Evolutionary conservation across 2,888 invertebrate genomes (phyloP), one percentile per base, ranked within the genome.

Genomic region (Eupelmus urozonus): DNA sequence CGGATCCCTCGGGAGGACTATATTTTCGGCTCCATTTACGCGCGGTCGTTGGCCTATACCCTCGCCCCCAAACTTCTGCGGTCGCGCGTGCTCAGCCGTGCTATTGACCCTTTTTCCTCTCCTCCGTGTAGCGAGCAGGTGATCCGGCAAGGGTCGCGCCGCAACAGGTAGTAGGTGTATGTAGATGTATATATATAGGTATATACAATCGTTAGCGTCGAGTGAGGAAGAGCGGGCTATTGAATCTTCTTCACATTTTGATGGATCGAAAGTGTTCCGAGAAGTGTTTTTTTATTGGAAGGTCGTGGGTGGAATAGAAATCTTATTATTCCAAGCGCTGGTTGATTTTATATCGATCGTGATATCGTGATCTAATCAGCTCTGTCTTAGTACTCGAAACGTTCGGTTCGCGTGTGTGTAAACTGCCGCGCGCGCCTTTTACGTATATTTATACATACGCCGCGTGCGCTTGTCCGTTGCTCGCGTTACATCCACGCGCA

Each of bases 21-120:
- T 45, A 13, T 7, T 13, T 9, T 16, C 9, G n/a, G n/a, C n/a
- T n/a, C n/a, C n/a, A 7, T 45, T 2, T 7, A 45, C 45, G n/a
- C n/a, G n/a, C 4, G 57, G 55, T 57, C 70, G 57, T 65, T 27
- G 70, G 66, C 45, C 66, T 45, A 67, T 34, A 62, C 76, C 75
- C 70, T 77, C 74, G 60, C 75, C 49, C 66, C 23, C 34, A 49
- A n/a, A 13, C 75, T 77, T 71, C 73, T 76, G 49, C 59, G 40
- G 63, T 9, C 13, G 45, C 65, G 16, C 34, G 53, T 25, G 23
- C 16, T 53, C 40, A 51, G 23, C 29, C 74, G 86, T 86, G 85
- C 87, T 86, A 86, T 87, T 87, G 87, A 87, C 87, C 87, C 85
- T 86, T 87, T 87, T 87, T 87, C 87, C 85, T 86, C 87, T 87